Base-by-base conservation (phyloP, 2,797 vertebrate species). In the Phataginus tetradactyla region DNA sequence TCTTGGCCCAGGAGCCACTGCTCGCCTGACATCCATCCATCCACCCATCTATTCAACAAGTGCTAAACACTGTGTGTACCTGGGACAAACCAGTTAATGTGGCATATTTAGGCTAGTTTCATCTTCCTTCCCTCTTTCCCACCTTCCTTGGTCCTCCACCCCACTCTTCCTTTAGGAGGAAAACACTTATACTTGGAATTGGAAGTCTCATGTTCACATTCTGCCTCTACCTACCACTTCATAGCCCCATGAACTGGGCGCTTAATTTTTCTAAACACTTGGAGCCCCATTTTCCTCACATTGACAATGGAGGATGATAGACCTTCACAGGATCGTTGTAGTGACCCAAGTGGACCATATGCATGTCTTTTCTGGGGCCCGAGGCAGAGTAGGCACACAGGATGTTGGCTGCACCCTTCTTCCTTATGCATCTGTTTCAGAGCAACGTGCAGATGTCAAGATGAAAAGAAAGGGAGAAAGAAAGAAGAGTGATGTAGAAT, bases 321-420 rank as follows among this genome's bases (percentile, higher is more conserved):
- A 20, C 11, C 9, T 4, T 55, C 18, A 10, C 14, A 45, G 32
- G 49, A 13, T 4, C 21, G 37, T 29, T 1, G 32, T 11, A 21
- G 20, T 1, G 10, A 34, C 3, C 15, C 15, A 55, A 2, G 45
- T 45, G 45, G 45, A 45, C 45, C 10, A 12, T 45, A 45, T 11
- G 45, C 45, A 11, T 45, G 45, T 45, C 45, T 45, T 45, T 45
- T 45, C 45, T 45, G 45, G 45, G 45, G 45, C 45, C 45, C 45
- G 45, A 45, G 45, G 45, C 45, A 78, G 61, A 5, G 10, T 7
- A 25, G 59, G 13, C 5, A 1, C 7, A 0, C 0, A 1, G 14
- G 18, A 21, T 18, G 5, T 3, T 4, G 13, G 12, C 7, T 17
- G 37, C 21, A 8, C 53, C 2, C 10, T 21, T 29, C 53, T 71